Evolutionary conservation across 2,797 vertebrate genomes (phyloP), one percentile per base, ranked within the genome.

Genomic region (Aulostomus chinensis): DNA sequence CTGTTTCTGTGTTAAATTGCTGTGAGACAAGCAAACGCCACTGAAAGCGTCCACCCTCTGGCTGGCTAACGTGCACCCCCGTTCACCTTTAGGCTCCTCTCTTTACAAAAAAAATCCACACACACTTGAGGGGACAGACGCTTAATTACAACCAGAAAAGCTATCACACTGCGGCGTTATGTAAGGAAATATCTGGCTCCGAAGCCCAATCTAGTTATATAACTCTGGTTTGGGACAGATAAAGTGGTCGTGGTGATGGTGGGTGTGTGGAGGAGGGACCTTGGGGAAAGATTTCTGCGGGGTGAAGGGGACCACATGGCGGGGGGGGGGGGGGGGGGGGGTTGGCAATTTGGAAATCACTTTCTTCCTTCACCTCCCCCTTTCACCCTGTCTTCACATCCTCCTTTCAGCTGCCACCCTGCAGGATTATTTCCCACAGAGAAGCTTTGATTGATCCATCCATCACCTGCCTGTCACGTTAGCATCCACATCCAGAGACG

Each of bases 191-290:
- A 3, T 75, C 47, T 75, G 67, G 61, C 67, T 58, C 74, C 30
- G 59, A 67, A 69, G 30, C 69, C 40, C 53, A 31, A 42, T 48
- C 35, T 34, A 30, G 71, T 80, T 79, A 78, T 22, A 3, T 76
- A 80, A 81, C 60, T 43, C 46, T 65, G 76, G 76, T 81, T 76
- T 81, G 76, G 73, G 67, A 73, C 35, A 38, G 54, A 71, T 76
- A 53, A 65, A 70, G 62, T 68, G 68, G 38, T 57, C 4, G 9
- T 40, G 50, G 49, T 38, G 42, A 25, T 28, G 40, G 55, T 41
- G 48, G 14, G 5, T 28, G 13, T 29, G 53, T 24, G 4, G 8
- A 4, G 38, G 35, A 9, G 32, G 21, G 3, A 2, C 5, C 8
- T 7, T 3, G 25, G 37, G 43, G 11, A 45, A 20, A 29, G 5